Base-by-base conservation (phyloP, 37 sponge, comb jelly and placozoan genomes). In the Chondrilla cf. caribensis region DNA sequence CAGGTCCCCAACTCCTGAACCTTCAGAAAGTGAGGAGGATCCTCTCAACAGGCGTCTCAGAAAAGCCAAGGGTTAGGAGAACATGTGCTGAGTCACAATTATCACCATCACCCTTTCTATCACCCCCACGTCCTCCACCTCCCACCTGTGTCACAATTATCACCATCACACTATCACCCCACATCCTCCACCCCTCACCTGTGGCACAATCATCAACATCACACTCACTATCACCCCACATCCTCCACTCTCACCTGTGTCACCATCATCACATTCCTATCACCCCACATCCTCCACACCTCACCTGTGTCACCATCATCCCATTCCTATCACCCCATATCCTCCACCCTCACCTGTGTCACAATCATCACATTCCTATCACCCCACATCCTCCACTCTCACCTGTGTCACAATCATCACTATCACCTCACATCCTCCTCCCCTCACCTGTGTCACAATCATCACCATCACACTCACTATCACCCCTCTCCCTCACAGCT, bases 21-120 rank as follows among this genome's bases (percentile, higher is more conserved):
- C 81, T 26, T 33, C 62, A 36, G 81, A 40, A 15, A 66, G 87
- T 73, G 41, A 79, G 21, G 81, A 64, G 54, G 86, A 85, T 40
- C 89, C 89, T 0, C 55, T 54, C 21, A 89, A 92, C 38, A 82
- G 83, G 59, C 54, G 92, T 47, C 39, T 88, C 68, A 85, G 89
- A 62, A 92, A 88, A 54, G 92, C 92, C 31, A 85, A 82, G 64
- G 86, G 90, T 89, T 22, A 31, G 80, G 43, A 40, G 8, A 58
- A 6, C 26, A 58, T 43, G 54, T 39, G 24, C 22, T 14, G 18
- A 21, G 29, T 44, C 39, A 41, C 38, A 47, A 43, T 4, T 42
- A 11, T 21, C 54, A 77, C 38, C 11, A 37, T 60, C 81, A 58
- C 60, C 28, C 41, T 1, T 9, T 38, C 37, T 47, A 2, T 29